Evolutionary conservation across 2,888 invertebrate genomes (phyloP), one percentile per base, ranked within the genome.

Genomic region (Pherbina coryleti): DNA sequence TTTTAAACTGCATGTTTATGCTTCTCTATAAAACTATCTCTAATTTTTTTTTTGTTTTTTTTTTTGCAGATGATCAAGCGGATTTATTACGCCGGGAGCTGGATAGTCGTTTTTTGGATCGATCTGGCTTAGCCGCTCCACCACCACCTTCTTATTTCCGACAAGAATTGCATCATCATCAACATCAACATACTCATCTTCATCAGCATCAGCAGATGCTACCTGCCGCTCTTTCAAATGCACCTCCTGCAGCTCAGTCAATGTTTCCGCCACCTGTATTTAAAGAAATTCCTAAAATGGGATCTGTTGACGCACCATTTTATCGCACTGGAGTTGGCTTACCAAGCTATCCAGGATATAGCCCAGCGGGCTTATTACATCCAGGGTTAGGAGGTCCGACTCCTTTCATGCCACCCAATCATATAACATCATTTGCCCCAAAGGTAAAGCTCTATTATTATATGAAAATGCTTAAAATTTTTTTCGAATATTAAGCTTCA

Each of bases 91-190:
- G 97, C 78, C 93, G 97, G 85, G 97, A 97, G 91, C 91, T 97
- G 85, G 97, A 97, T 91, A 96, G 93, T 87, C 93, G 97, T 87
- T 97, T 97, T 91, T 91, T 97, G 87, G 96, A 97, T 84, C 95
- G 96, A 73, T 95, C 95, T 88, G 95, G 95, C 84, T 91, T 94
- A 82, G 90, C 87, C 44, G 88, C 86, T 85, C 89, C 88, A 84
- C 90, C 90, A 80, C 84, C 87, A 64, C 80, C 84, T 5, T 92
- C 93, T 73, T 93, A 93, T 84, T 92, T 94, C 86, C 93, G 95
- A 86, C 96, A 96, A 72, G 97, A 96, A 91, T 94, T 96, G 93
- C 97, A 96, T 90, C 96, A 96, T 91, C 97, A 97, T 91, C 96
- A 96, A 90, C 97, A 97, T 91, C 96, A 97, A 88, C 97, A 96